Evolutionary conservation across 2,888 invertebrate species (phyloP).

Genomic region (Dugesia japonica): DNA sequence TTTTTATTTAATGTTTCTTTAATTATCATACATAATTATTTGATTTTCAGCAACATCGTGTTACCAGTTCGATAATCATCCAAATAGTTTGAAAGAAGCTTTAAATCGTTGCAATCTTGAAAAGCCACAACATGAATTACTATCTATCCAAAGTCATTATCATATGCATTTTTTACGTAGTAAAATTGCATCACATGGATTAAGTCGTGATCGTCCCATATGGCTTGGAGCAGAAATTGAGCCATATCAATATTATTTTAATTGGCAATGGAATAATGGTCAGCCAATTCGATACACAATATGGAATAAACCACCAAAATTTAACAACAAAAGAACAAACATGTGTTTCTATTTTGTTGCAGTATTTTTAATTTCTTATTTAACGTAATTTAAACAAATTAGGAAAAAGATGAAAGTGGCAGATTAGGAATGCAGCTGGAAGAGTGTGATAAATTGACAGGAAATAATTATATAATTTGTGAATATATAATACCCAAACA

Average conservation of each 20-base stretch:
- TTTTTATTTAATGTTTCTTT: too few relatives aligned
- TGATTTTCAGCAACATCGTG: background rate
- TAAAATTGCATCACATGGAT: background rate
- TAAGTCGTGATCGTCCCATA: background rate
- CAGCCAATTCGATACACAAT: background rate
- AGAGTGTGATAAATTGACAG: background rate
- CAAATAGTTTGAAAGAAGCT: background rate
- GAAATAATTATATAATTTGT: background rate
- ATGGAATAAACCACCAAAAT: background rate
- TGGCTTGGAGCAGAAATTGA: background rate
- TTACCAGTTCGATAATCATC: background rate
- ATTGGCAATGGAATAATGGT: background rate
- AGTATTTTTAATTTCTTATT: background rate
- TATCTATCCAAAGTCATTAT: background rate
- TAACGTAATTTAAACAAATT: background rate
- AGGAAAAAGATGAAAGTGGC: background rate
- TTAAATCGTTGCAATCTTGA: background rate
- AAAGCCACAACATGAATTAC: background rate
- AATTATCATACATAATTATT: too few relatives aligned
- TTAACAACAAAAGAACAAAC: background rate
- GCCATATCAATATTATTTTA: background rate
- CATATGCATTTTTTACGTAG: background rate
- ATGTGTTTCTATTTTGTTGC: background rate
- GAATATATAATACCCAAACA: too few relatives aligned
- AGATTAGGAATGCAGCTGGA: background rate